phyloP scores from a whole-genome alignment of 30 jellyfish, hydroid and myxozoan genomes.

The Nemopilema nomurai region DNA sequence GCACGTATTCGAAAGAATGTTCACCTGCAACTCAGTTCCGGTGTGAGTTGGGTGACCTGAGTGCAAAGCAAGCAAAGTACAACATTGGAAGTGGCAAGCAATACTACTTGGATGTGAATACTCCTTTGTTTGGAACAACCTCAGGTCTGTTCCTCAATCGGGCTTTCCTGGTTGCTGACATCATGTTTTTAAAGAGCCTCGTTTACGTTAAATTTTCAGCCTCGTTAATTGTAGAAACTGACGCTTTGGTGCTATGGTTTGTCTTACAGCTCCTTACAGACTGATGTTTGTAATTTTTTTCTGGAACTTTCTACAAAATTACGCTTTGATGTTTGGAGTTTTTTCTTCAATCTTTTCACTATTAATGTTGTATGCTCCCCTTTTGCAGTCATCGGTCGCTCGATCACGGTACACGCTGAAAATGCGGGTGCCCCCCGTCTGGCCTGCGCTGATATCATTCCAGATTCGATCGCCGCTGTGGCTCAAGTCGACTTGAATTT shows the following conservation, averaged over 20 bases:
- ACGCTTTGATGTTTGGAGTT: background rate
- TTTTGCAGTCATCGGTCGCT: slow-evolving; percentile 84
- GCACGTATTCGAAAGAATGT: slow-evolving; percentile 53
- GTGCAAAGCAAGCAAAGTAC: slow-evolving; percentile 76
- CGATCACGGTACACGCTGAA: slow-evolving; percentile 77
- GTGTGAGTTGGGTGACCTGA: slow-evolving; percentile 93
- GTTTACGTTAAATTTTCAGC: too few species aligned
- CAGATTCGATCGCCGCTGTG: slow-evolving; percentile 72
- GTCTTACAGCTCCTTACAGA: background rate
- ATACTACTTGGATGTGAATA: slow-evolving; percentile 71
- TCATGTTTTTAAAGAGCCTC: too few species aligned
- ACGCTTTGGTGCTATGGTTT: too few species aligned
- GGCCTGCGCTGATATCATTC: slow-evolving; percentile 92
- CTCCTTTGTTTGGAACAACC: slow-evolving; percentile 78
- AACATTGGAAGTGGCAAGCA: slow-evolving; percentile 91
- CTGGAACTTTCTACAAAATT: background rate
- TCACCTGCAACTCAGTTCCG: slow-evolving; percentile 71
- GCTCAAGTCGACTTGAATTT: slow-evolving; percentile 37
- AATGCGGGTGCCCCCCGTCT: slow-evolving; percentile 88
- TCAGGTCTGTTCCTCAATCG: slow-evolving; percentile 55
- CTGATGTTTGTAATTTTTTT: background rate
- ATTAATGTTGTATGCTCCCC: background rate
- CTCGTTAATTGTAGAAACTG: too few species aligned
- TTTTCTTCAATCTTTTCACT: background rate
- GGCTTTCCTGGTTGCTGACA: background rate